Conservation (phyloP, 2,797 vertebrate species). For the Threskiornis aethiopicus region DNA sequence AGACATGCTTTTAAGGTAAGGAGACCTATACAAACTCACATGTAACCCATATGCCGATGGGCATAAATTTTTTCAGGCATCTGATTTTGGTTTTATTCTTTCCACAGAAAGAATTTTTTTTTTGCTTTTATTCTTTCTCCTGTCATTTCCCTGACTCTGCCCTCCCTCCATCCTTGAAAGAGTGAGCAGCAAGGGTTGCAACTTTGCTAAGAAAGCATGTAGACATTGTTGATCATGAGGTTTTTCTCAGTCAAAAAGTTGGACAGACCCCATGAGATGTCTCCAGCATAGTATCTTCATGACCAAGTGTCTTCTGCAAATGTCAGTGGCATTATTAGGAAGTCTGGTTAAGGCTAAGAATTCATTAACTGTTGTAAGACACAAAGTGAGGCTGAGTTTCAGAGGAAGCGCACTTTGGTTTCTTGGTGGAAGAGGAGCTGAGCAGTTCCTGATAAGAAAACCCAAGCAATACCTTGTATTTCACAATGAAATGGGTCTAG, state of each 20-base stretch:
- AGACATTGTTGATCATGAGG: neutral
- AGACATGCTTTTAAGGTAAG: neutral
- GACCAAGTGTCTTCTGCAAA: neutral
- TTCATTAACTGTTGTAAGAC: neutral
- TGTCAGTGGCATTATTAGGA: neutral
- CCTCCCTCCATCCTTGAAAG: neutral
- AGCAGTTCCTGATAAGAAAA: neutral
- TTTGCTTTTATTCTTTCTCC: neutral
- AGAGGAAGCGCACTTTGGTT: neutral
- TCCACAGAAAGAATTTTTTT: neutral
- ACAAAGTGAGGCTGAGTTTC: neutral
- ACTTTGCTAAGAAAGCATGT: neutral
- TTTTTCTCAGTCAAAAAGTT: neutral
- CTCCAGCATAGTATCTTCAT: neutral
- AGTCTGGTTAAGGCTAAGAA: neutral
- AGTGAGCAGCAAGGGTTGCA: neutral
- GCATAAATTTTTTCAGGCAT: neutral
- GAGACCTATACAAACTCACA: neutral
- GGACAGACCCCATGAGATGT: neutral
- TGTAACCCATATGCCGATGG: neutral
- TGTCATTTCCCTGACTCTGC: neutral
- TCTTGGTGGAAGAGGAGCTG: neutral
- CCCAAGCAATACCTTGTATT: neutral
- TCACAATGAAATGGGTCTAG: neutral
- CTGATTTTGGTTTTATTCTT: neutral